Conservation (phyloP, 2,888 invertebrate species). For the Pristionchus maxplancki region DNA sequence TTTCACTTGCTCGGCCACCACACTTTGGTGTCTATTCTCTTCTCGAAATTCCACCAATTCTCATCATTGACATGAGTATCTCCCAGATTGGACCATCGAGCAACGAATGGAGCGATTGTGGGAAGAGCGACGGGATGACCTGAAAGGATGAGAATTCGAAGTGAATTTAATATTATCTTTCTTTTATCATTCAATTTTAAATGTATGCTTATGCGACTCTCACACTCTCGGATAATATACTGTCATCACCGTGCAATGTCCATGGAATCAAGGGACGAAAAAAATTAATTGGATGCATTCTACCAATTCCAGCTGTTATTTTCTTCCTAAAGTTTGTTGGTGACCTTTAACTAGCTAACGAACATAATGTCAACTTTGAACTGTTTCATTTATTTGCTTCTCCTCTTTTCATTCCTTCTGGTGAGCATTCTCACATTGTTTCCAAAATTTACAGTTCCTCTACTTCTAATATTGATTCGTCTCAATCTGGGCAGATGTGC, state of each 20-base stretch:
- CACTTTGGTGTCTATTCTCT: conserved; percentile 70
- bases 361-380: not conserved
- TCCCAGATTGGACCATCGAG: conserved; percentile 65
- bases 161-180: too few species aligned
- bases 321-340: too few species aligned
- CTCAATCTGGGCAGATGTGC: too few species aligned
- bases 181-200: too few species aligned
- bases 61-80: conserved; percentile 66
- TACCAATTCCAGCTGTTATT: too few species aligned
- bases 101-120: conserved; percentile 69
- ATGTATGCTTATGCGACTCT: too few species aligned
- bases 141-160: not conserved
- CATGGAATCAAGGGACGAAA: too few species aligned
- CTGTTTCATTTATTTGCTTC: not conserved
- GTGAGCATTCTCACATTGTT: not conserved
- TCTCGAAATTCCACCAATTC: conserved; percentile 71
- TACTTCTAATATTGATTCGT: too few species aligned
- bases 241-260: too few species aligned
- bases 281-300: too few species aligned
- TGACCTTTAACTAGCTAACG: not conserved
- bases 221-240: too few species aligned
- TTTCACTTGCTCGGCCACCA: conserved; percentile 70
- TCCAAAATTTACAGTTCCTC: too few species aligned
- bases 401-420: not conserved
- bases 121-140: conserved; percentile 70